These are phyloP conservation scores for Pipistrellus pygmaeus DNA, from an alignment of 2,797 vertebrate species.

Conservation along the genomic window DNA sequence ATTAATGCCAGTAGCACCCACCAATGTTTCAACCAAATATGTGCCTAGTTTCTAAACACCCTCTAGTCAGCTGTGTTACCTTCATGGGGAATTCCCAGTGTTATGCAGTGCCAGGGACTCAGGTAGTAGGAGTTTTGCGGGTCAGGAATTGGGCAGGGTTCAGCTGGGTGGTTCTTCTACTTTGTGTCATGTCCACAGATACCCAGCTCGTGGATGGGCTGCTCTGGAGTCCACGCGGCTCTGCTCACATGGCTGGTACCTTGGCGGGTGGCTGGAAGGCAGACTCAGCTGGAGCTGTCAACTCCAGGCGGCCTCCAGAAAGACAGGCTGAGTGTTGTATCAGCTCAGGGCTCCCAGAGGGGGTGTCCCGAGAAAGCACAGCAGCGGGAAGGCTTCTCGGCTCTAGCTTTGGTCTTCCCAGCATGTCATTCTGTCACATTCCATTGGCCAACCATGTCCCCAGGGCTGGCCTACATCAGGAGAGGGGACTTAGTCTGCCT, in stretches of 20 bases:
- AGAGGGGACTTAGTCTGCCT: neutral
- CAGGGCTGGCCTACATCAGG: neutral
- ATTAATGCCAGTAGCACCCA: neutral
- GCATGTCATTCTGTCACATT: neutral
- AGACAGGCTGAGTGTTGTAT: accelerated
- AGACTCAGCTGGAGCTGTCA: neutral
- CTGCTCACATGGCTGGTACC: neutral
- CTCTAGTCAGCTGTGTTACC: neutral
- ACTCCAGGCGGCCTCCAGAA: neutral
- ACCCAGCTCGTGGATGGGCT: neutral
- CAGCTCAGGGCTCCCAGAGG: neutral
- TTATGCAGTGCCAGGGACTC: neutral
- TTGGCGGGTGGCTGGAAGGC: neutral
- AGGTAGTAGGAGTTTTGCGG: neutral
- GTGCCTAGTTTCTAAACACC: neutral
- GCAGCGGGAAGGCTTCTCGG: neutral
- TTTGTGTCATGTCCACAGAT: accelerated
- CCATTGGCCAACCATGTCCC: neutral
- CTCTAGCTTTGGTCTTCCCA: neutral
- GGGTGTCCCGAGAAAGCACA: neutral
- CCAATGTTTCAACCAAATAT: neutral
- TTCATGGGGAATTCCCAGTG: neutral
- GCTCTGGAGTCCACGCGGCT: neutral
- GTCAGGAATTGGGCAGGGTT: neutral
- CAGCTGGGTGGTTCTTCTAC: neutral